These are phyloP conservation scores for Cryptoblepharus egeriae DNA, from an alignment of 2,797 vertebrate genomes.

Conservation along the genomic window DNA sequence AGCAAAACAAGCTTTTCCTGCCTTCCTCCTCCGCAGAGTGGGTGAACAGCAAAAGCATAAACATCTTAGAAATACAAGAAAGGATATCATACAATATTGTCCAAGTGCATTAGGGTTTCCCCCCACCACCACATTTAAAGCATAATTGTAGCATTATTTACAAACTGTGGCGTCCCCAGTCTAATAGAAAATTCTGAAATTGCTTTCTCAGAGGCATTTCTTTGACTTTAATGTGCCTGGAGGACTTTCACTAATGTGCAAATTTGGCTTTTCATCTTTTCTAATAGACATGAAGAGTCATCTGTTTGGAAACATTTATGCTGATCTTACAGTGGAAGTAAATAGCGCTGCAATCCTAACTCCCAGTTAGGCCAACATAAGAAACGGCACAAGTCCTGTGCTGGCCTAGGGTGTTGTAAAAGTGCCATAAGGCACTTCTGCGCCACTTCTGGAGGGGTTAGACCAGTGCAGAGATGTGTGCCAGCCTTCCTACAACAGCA, in stretches of 20 bases:
- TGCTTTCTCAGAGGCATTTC: background rate
- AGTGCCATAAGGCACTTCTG: too few relatives aligned
- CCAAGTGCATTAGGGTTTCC: slow-evolving; percentile 11
- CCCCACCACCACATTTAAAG: slow-evolving; percentile 3
- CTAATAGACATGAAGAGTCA: slow-evolving; percentile 47
- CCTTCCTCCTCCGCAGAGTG: slow-evolving; percentile 9
- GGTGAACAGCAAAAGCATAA: slow-evolving; percentile 13
- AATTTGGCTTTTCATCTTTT: slow-evolving; percentile 49
- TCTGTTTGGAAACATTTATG: slow-evolving; percentile 34
- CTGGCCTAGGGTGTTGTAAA: too few relatives aligned
- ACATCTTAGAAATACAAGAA: slow-evolving; percentile 8
- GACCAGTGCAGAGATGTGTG: too few relatives aligned
- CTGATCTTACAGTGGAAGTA: slow-evolving; percentile 30
- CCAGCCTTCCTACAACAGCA: too few relatives aligned
- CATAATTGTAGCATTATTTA: slow-evolving; percentile 53
- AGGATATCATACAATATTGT: slow-evolving; percentile 35
- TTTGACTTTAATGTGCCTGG: slow-evolving; percentile 13
- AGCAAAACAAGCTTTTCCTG: slow-evolving; percentile 26
- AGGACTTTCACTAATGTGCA: slow-evolving; percentile 35
- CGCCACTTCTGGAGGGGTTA: too few relatives aligned
- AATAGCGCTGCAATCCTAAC: too few relatives aligned
- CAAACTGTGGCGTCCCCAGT: background rate
- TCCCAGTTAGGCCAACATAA: too few relatives aligned
- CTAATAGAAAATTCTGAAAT: slow-evolving; percentile 38
- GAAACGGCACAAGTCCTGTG: too few relatives aligned